phyloP scores from a whole-genome alignment of 35 echinoderm and acorn worm species.

The Patiria miniata region DNA sequence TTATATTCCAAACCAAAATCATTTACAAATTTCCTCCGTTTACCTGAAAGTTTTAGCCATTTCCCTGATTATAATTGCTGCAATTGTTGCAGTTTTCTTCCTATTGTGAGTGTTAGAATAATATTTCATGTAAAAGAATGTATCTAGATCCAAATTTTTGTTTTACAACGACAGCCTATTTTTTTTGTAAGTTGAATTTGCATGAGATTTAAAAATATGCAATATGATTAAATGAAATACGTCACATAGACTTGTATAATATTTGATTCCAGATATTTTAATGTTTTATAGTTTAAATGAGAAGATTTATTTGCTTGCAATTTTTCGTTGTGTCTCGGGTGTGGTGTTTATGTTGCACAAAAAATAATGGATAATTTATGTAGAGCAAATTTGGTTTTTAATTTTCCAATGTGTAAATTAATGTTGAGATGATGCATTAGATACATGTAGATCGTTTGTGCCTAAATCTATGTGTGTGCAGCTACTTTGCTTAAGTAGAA shows the following conservation, averaged over 20 bases:
- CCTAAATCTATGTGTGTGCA: background rate
- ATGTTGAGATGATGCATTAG: background rate
- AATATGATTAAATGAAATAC: slow-evolving; percentile 24
- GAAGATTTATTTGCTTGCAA: slow-evolving; percentile 13
- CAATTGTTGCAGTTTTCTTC: background rate
- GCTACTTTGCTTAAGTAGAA: background rate
- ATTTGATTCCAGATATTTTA: background rate
- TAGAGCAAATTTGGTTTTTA: background rate
- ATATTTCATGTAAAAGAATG: background rate
- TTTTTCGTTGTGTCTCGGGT: background rate
- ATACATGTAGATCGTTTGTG: background rate
- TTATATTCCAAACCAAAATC: too few relatives aligned
- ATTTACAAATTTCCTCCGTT: too few relatives aligned
- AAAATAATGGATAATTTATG: slow-evolving; percentile 1
- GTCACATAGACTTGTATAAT: slow-evolving; percentile 10
- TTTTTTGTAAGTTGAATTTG: slow-evolving; percentile 4
- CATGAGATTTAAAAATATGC: slow-evolving; percentile 19
- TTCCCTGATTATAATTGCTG: background rate
- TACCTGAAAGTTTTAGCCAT: background rate
- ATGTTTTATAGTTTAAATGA: slow-evolving; percentile 1
- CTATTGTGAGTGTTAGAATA: background rate
- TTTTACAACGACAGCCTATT: background rate
- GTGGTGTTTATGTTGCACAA: slow-evolving; percentile 16
- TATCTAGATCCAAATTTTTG: background rate
- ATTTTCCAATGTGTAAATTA: background rate